Evolutionary conservation across 2,113 vertebrate genomes (phyloP).

Genomic region (Chloropsis cyanopogon): DNA sequence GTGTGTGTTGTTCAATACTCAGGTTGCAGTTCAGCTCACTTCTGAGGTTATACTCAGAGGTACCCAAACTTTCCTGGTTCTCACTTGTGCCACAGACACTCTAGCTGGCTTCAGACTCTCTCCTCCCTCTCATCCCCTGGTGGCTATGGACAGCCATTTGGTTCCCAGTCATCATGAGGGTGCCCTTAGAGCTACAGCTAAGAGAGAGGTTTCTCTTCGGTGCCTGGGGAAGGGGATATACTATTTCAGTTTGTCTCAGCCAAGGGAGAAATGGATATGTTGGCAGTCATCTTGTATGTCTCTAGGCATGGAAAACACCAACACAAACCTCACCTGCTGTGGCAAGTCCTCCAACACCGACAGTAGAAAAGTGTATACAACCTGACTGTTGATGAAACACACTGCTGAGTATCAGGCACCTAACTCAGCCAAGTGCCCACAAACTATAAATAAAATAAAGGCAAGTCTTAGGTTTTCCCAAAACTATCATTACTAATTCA

Average conservation of each 20-base stretch:
- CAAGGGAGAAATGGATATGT: neutral
- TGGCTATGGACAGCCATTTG: neutral
- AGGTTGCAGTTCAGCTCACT: neutral
- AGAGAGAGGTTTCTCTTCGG: neutral
- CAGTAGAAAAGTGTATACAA: accelerated
- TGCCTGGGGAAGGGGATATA: accelerated
- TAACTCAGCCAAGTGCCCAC: neutral
- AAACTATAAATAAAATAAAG: neutral
- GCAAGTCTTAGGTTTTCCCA: neutral
- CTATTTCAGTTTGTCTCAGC: neutral
- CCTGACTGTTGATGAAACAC: neutral
- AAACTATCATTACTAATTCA: neutral
- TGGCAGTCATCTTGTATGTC: neutral
- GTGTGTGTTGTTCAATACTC: accelerated
- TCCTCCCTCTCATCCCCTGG: neutral
- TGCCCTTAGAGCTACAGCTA: neutral
- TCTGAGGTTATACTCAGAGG: neutral
- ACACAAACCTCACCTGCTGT: neutral
- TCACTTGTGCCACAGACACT: accelerated
- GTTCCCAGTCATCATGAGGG: neutral
- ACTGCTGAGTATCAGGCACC: neutral
- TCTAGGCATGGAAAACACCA: neutral
- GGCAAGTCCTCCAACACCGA: neutral
- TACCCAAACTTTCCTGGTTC: neutral
- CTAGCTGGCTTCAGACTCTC: neutral